Conservation (phyloP, 2,797 vertebrate species). For the Garrulus glandarius region DNA sequence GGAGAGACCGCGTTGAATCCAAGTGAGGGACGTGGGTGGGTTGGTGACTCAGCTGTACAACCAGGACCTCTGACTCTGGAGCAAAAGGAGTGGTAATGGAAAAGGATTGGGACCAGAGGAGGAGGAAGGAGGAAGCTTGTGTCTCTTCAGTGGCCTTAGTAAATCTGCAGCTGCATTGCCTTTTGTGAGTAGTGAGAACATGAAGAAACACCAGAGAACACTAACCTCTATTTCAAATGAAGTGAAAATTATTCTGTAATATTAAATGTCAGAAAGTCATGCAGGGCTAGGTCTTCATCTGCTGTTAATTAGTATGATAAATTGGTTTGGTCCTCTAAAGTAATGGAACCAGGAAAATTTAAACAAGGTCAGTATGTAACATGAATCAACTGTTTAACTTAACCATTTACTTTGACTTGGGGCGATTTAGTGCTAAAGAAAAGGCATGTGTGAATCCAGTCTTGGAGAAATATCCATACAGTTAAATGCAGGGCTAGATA, state of each 20-base stretch:
- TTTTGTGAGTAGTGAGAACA: neutral
- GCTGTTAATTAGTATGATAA: neutral
- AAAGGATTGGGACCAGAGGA: neutral
- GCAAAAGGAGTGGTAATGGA: neutral
- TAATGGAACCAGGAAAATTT: neutral
- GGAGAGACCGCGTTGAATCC: neutral
- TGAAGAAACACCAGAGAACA: neutral
- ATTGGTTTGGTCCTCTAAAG: neutral
- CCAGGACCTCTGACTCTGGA: neutral
- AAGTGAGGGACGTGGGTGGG: accelerated
- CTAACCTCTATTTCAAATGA: neutral
- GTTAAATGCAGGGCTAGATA: neutral
- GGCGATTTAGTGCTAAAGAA: neutral
- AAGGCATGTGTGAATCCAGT: neutral
- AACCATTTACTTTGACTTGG: neutral
- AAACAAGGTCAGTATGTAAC: neutral
- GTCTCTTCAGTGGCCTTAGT: neutral
- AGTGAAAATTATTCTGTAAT: neutral
- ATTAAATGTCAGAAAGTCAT: neutral
- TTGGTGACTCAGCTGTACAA: neutral
- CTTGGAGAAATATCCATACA: neutral
- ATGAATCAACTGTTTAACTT: neutral
- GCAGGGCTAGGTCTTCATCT: neutral
- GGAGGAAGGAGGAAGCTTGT: neutral
- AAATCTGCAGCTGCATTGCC: neutral